Conservation (phyloP, 2,888 invertebrate genomes). For the Andrena marginata region DNA sequence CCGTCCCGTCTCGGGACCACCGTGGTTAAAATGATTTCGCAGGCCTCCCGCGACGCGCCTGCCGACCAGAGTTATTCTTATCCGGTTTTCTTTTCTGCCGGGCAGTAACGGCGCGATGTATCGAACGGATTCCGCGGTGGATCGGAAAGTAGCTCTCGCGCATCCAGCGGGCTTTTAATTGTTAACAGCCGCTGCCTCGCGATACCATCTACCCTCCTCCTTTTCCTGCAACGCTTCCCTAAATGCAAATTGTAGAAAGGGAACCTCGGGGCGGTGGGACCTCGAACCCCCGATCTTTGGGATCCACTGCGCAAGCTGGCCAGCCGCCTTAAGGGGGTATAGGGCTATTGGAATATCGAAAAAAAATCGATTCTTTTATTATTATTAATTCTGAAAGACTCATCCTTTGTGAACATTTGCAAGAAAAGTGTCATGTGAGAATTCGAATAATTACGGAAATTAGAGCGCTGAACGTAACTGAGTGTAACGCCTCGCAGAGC, state of each 20-base stretch:
- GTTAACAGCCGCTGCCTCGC: background rate
- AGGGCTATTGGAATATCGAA: too few species aligned
- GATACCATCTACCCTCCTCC: background rate
- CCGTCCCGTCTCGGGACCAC: conserved; percentile 59
- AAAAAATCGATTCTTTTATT: too few species aligned
- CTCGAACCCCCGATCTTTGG: background rate
- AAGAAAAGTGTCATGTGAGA: too few species aligned
- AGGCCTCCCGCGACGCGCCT: conserved; percentile 67
- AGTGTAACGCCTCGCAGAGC: too few species aligned
- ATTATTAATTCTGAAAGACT: too few species aligned
- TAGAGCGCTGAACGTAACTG: too few species aligned
- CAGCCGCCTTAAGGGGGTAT: too few species aligned
- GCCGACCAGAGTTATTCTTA: conserved; percentile 40
- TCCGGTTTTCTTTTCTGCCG: conserved; percentile 27
- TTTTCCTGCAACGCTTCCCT: background rate
- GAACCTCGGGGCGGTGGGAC: too few species aligned
- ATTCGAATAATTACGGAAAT: too few species aligned
- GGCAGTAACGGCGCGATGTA: conserved; percentile 30
- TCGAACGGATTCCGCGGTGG: conserved; percentile 17
- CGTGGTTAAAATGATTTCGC: conserved; percentile 63
- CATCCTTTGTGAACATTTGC: too few species aligned
- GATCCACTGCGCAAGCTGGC: background rate
- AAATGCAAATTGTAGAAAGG: too few species aligned
- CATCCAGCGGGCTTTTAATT: background rate
- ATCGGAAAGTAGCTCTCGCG: conserved; percentile 12